Evolutionary conservation across 2,113 vertebrate species (phyloP).

Genomic region (Corydoras maculifer): DNA sequence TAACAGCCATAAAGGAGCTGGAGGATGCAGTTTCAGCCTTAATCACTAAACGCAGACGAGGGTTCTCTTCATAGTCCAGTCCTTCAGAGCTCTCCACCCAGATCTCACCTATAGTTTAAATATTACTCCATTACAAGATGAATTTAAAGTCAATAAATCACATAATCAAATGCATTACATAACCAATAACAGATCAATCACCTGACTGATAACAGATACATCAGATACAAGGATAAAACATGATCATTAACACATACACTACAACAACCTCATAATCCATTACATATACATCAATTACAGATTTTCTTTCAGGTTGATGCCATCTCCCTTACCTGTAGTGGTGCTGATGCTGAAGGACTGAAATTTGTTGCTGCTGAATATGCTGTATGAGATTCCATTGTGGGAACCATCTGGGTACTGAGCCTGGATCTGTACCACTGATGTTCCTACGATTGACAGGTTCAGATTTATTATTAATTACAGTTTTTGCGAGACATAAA

Average conservation of each 20-base stretch:
- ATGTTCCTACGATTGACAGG: slow-evolving; percentile 67
- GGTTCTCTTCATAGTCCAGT: slow-evolving; percentile 82
- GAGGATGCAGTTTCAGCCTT: slow-evolving; percentile 82
- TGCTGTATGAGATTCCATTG: slow-evolving; percentile 81
- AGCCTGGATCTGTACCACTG: slow-evolving; percentile 74
- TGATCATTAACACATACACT: too few species aligned
- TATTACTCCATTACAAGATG: too few species aligned
- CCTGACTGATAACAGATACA: too few species aligned
- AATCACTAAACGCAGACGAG: slow-evolving; percentile 84
- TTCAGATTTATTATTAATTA: too few species aligned
- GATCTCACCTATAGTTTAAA: slow-evolving; percentile 72
- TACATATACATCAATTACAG: too few species aligned
- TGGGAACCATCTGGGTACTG: slow-evolving; percentile 71
- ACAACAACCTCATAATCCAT: too few species aligned
- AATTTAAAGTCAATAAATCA: too few species aligned
- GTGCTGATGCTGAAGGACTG: slow-evolving; percentile 80
- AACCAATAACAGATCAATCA: too few species aligned
- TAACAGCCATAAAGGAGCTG: slow-evolving; percentile 81
- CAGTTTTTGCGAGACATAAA: too few species aligned
- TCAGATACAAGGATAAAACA: too few species aligned
- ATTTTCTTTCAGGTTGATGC: too few species aligned
- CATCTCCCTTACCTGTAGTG: slow-evolving; percentile 68
- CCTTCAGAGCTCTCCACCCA: slow-evolving; percentile 73
- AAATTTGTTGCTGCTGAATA: slow-evolving; percentile 84
- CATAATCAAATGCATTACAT: too few species aligned